Conservation (phyloP, 2,797 vertebrate species). For the Adelosebastes latens region DNA sequence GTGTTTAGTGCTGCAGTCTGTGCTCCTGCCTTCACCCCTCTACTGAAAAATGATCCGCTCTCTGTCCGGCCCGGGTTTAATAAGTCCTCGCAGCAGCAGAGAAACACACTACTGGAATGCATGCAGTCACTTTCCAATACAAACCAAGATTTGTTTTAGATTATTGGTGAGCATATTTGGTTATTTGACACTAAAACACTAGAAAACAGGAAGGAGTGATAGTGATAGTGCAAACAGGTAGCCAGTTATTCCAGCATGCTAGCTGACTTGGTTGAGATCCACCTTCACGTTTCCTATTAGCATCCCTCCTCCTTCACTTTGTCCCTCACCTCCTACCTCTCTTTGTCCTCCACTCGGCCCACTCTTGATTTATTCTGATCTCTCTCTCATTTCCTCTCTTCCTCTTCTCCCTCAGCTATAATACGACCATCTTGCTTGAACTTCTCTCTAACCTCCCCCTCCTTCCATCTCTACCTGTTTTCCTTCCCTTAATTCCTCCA, state of each 20-base stretch:
- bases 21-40: background rate
- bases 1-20: background rate
- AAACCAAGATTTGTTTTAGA: background rate
- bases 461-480: constrained; percentile 1
- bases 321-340: constrained; percentile 48
- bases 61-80: background rate
- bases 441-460: constrained; percentile 9
- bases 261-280: background rate
- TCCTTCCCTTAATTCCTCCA: constrained; percentile 28
- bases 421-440: constrained; percentile 21
- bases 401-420: constrained; percentile 18
- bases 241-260: background rate
- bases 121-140: background rate
- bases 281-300: constrained; percentile 7
- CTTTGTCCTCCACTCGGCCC: constrained; percentile 24
- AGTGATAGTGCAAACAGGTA: background rate
- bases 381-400: constrained; percentile 20
- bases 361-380: constrained; percentile 45
- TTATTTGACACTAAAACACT: background rate
- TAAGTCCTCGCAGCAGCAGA: constrained; percentile 2
- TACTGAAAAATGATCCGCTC: background rate
- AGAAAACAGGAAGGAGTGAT: background rate
- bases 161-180: background rate
- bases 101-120: background rate
- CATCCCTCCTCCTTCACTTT: constrained; percentile 29